These are phyloP conservation scores for Phenganax subtilis DNA, from an alignment of 92 coral and sea anemone genomes.

Conservation along the genomic window DNA sequence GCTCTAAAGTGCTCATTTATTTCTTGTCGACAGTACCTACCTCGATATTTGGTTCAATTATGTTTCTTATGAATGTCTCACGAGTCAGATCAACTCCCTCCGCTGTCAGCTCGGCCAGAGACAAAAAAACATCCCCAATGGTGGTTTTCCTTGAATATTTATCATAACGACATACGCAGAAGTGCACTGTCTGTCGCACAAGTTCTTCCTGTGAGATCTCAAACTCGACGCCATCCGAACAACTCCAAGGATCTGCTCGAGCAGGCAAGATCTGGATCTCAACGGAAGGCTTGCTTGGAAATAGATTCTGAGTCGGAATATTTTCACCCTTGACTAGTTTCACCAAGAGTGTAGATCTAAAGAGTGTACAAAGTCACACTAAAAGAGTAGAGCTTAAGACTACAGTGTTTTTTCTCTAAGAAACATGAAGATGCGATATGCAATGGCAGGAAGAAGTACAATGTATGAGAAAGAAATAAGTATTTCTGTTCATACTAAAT, in stretches of 20 bases:
- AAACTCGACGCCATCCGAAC: constrained; percentile 63
- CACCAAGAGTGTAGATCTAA: constrained; percentile 70
- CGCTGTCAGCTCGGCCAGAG: constrained; percentile 93
- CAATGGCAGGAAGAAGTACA: too few relatives aligned
- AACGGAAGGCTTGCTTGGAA: constrained; percentile 76
- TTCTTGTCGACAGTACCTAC: constrained; percentile 34
- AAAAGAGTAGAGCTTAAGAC: neutral
- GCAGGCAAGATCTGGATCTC: constrained; percentile 80
- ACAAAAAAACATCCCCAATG: constrained; percentile 86
- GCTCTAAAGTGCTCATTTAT: too few relatives aligned
- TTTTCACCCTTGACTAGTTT: constrained; percentile 90
- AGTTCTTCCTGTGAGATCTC: constrained; percentile 70
- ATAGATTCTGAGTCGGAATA: constrained; percentile 70
- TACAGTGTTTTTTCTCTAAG: neutral
- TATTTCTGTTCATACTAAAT: too few relatives aligned
- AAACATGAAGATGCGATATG: too few relatives aligned
- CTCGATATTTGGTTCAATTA: constrained; percentile 77
- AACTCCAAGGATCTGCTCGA: constrained; percentile 39
- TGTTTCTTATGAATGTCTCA: constrained; percentile 77
- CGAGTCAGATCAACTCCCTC: constrained; percentile 84
- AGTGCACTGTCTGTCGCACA: constrained; percentile 80
- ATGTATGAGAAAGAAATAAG: too few relatives aligned
- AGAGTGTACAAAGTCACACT: neutral
- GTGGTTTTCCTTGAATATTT: constrained; percentile 66
- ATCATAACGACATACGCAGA: constrained; percentile 93